Base-by-base conservation (phyloP, 2,888 invertebrate species). In the Drosophila colorata region DNA sequence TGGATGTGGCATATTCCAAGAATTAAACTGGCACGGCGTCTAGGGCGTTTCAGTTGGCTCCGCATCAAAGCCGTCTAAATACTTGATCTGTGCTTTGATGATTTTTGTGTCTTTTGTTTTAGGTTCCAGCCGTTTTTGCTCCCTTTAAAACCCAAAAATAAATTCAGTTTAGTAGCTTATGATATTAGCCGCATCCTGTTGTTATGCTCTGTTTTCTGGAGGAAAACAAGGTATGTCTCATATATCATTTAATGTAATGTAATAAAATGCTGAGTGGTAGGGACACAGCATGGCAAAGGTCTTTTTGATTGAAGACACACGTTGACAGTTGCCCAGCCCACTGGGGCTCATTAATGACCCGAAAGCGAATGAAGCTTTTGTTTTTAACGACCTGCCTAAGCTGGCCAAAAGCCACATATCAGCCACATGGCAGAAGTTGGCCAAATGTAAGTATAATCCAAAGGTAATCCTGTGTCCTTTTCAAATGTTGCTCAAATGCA, bases 401-500 rank as follows among this genome's bases (percentile, higher is more conserved):
- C 76, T 65, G 64, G 53, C 63, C 72, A 60, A 68, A 71, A 75
- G 64, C 60, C 69, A 76, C 69, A 76, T 75, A 76, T 76, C 75
- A 68, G 60, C 69, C 65, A 31, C 35, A 44, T 28, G 38, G 16
- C 51, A 70, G 41, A 37, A 37, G 43, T 40, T 14, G 49, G 8
- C 58, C 37, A 18, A 28, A 46, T 35, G 40, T 43, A 16, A 41
- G 47, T 52, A 43, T 14, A 40, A 49, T 8, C 13, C 9, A 38
- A 52, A 43, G 9, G 7, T 49, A 44, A 60, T 49, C 38, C 38
- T 1, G 9, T 11, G 48, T 31, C 13, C 28, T 11, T 20, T 35
- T 11, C 8, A 41, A 59, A 55, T 66, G 49, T 20, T 37, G 18
- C 28, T 23, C 23, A 41, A 40, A 58, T 59, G 67, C 41, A 67